Conservation (phyloP, 2,113 vertebrate genomes). For the Myiagra hebetior region DNA sequence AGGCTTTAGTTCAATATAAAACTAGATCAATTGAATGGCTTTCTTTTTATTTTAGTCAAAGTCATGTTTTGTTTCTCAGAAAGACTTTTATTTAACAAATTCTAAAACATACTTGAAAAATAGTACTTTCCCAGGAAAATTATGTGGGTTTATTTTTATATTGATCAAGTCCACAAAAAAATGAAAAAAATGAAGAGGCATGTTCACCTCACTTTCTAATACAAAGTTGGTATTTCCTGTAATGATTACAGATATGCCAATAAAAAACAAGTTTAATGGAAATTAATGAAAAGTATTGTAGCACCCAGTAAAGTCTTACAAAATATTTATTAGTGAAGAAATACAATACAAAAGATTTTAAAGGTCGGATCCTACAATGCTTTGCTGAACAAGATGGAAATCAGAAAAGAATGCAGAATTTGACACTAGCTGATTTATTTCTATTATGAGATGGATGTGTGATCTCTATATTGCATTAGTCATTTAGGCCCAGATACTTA, state of each 20-base stretch:
- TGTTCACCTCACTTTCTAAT: not conserved
- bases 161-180: not conserved
- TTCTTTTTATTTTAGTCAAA: not conserved
- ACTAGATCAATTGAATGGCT: not conserved
- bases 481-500: not conserved
- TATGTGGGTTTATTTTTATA: not conserved
- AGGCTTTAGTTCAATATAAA: not conserved
- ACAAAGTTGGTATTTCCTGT: not conserved
- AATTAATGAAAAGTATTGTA: not conserved
- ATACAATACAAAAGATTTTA: not conserved
- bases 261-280: not conserved
- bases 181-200: not conserved
- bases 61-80: not conserved
- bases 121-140: not conserved
- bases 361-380: not conserved
- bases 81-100: not conserved
- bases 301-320: slow-evolving; percentile 2
- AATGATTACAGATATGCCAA: not conserved
- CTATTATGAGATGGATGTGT: not conserved
- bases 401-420: not conserved
- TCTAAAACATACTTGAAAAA: not conserved
- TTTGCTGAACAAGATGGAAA: not conserved
- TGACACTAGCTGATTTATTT: not conserved
- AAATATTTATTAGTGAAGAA: slow-evolving; percentile 33
- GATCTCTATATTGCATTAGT: not conserved